Evolutionary conservation across 2,888 invertebrate species (phyloP), one percentile per base, ranked within the genome.

Genomic region (Spatulosminthurus flaviceps): DNA sequence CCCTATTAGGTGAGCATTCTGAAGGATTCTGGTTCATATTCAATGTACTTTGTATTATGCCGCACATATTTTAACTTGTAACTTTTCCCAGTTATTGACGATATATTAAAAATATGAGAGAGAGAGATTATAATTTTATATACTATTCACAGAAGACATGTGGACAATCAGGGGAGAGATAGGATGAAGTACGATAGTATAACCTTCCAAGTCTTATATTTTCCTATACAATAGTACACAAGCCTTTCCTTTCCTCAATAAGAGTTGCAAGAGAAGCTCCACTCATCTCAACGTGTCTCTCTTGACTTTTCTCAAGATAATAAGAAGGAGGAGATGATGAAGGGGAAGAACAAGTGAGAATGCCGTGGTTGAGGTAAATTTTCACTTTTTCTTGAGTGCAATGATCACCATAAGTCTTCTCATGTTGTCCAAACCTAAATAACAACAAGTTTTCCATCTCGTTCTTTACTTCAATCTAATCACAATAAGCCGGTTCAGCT

Each of bases 361-460:
- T 67, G 67, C 67, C 67, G 24, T 67, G 29, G 26, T 51, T 51
- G 51, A 51, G 26, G 64, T 24, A 64, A 75, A 75, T 75, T 75
- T 75, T 75, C 75, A 75, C 75, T 75, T 75, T 75, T 64, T 41
- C 41, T 75, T 16, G 75, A 75, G 75, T 61, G 75, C 64, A 75
- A 34, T 75, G 75, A 72, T 72, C 72, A 72, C 24, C 51, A 71
- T 42, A 22, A 72, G 51, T 22, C 41, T 67, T 67, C 28, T 26
- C n/a, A n/a, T 67, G 26, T 67, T 67, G 67, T 41, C 71, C 24
- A 72, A 72, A 42, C 28, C 26, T 67, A n/a, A 67, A 72, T 51
- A 72, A 51, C 51, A 72, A 72, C 72, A 51, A 72, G 72, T 72
- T 72, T 72, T 72, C 72, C 72, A 72, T 72, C 71, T 43, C 71